Conservation (phyloP, 1,140 invertebrate species). For the Phymastichus coffea region DNA sequence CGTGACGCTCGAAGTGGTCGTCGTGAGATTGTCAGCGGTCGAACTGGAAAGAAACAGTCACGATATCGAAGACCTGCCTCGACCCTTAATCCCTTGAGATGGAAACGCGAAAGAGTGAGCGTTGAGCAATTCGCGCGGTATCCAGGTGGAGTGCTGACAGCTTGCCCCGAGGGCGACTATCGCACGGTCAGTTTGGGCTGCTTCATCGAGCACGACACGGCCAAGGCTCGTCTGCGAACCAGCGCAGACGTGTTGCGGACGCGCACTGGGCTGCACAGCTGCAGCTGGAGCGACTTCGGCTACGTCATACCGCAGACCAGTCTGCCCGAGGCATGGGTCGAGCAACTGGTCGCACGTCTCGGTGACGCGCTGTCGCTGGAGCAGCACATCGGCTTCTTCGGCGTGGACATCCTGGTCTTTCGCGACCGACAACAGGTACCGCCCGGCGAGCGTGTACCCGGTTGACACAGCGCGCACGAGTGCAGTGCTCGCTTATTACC, state of each 20-base stretch:
- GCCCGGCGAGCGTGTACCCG: no score
- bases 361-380: constrained; percentile 17
- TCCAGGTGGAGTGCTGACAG: constrained; percentile 33
- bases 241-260: constrained; percentile 31
- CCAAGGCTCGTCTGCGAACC: constrained; percentile 10
- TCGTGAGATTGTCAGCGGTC: not conserved
- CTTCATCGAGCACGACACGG: constrained; percentile 35
- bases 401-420: constrained; percentile 31
- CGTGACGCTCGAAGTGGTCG: constrained; percentile 15
- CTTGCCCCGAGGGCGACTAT: constrained; percentile 13
- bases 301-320: constrained; percentile 31
- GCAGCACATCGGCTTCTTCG: constrained; percentile 32
- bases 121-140: no score
- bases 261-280: constrained; percentile 2
- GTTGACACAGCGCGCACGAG: no score
- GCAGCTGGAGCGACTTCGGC: constrained; percentile 21
- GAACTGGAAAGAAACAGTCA: not conserved
- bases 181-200: constrained; percentile 29
- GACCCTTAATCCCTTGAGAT: no score
- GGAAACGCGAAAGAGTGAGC: no score
- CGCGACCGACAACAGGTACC: not conserved
- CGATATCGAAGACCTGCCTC: no score
- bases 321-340: not conserved
- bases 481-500: no score
- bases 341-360: constrained; percentile 11